These are phyloP conservation scores for Aptenodytes forsteri DNA, from an alignment of 2,113 vertebrate species.

Conservation along the genomic window DNA sequence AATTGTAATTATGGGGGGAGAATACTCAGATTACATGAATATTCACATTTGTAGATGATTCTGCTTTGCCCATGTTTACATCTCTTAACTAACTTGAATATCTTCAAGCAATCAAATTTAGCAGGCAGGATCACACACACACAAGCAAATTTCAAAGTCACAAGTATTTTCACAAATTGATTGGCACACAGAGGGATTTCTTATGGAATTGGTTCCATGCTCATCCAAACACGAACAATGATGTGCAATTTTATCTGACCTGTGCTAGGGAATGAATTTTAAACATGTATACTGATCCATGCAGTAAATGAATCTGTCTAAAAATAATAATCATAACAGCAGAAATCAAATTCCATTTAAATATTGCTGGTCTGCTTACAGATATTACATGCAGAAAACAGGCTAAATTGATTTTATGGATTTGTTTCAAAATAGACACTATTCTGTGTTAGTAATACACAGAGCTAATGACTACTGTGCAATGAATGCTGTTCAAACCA, in stretches of 20 bases:
- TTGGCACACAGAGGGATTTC: conserved; percentile 22
- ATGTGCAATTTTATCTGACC: conserved; percentile 37
- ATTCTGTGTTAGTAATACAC: not conserved
- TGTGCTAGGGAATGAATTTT: not conserved
- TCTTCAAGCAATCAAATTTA: conserved; percentile 26
- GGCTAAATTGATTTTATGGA: not conserved
- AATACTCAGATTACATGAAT: conserved; percentile 5
- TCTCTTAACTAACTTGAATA: not conserved
- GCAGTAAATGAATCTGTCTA: not conserved
- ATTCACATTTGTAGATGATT: conserved; percentile 30
- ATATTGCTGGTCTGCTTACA: not conserved
- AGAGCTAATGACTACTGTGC: not conserved
- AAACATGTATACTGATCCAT: not conserved
- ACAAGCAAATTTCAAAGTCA: conserved; percentile 17
- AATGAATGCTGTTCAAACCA: not conserved
- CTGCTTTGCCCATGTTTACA: not conserved
- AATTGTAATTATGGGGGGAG: not conserved
- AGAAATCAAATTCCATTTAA: conserved; percentile 19
- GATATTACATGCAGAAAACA: not conserved
- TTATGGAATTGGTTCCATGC: conserved; percentile 1
- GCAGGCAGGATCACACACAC: not conserved
- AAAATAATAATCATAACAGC: not conserved
- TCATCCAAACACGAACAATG: conserved; percentile 15
- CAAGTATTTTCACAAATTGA: conserved; percentile 33
- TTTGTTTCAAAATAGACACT: not conserved